Percentiles rank a stretch among this genome's conserved stretches.
Conservation (phyloP, 2,113 vertebrate genomes). For the Onychostoma macrolepis region DNA sequence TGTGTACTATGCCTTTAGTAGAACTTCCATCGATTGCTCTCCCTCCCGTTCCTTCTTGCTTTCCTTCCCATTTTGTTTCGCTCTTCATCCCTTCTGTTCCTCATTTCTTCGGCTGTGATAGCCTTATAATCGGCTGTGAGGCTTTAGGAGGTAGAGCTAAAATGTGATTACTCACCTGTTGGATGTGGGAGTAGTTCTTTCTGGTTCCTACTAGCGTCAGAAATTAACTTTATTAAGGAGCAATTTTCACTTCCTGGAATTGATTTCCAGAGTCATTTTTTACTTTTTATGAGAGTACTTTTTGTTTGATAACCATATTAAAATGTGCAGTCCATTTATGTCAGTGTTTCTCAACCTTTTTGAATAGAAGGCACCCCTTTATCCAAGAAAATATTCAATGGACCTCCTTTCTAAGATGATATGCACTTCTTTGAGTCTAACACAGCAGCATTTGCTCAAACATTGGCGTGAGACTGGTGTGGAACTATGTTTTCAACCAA, state of each 20-base stretch:
- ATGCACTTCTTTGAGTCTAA: not conserved
- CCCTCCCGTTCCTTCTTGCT: slow-evolving; percentile 53
- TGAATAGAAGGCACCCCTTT: not conserved
- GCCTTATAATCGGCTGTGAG: slow-evolving; percentile 22
- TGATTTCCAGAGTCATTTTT: not conserved
- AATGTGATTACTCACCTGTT: slow-evolving; percentile 32
- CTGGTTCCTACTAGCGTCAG: not conserved
- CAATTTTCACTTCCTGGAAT: not conserved
- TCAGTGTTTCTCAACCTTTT: not conserved
- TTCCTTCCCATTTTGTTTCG: slow-evolving; percentile 44
- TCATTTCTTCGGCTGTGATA: slow-evolving; percentile 7
- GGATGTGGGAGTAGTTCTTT: slow-evolving; percentile 10
- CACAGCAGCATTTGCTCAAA: not conserved
- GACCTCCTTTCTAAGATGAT: not conserved
- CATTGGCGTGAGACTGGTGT: not conserved
- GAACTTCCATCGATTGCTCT: slow-evolving; percentile 42
- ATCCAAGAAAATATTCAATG: not conserved
- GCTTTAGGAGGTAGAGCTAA: not conserved
- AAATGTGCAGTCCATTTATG: not conserved
- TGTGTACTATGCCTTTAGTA: slow-evolving; percentile 22
- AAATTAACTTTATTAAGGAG: not conserved
- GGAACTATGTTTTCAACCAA: not conserved
- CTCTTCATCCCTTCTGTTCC: slow-evolving; percentile 17
- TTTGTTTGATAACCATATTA: not conserved
- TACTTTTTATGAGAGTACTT: not conserved